Evolutionary conservation across 2,797 vertebrate genomes (phyloP).

Genomic region (Apodemus agrarius): DNA sequence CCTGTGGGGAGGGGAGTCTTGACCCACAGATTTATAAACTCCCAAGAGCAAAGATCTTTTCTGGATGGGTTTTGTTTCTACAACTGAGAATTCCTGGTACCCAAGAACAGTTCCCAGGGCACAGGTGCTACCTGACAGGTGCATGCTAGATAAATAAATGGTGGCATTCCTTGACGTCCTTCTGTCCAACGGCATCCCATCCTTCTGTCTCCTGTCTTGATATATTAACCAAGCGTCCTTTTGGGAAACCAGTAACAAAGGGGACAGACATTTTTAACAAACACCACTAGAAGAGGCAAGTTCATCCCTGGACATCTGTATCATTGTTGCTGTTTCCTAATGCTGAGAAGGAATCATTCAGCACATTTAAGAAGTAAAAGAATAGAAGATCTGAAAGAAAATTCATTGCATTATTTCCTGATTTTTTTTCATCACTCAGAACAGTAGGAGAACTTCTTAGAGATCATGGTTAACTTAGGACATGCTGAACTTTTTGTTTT

Average conservation of each 20-base stretch:
- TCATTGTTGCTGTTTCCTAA: background rate
- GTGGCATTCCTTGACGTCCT: background rate
- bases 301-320: background rate
- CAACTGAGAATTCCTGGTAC: background rate
- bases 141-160: background rate
- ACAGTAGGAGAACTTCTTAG: background rate
- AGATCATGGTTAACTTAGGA: slow-evolving; percentile 4
- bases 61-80: slow-evolving; percentile 2
- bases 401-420: background rate
- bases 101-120: background rate
- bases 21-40: background rate
- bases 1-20: background rate
- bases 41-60: background rate
- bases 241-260: background rate
- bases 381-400: background rate
- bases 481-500: slow-evolving; percentile 11
- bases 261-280: background rate
- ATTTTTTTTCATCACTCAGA: slow-evolving; percentile 54
- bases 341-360: background rate
- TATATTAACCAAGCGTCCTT: background rate
- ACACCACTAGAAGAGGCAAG: background rate
- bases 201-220: background rate
- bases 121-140: background rate
- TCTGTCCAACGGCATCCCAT: background rate
- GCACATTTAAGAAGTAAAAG: background rate